Evolutionary conservation across 2,113 vertebrate species (phyloP).

Genomic region (Acanthisitta chloris): DNA sequence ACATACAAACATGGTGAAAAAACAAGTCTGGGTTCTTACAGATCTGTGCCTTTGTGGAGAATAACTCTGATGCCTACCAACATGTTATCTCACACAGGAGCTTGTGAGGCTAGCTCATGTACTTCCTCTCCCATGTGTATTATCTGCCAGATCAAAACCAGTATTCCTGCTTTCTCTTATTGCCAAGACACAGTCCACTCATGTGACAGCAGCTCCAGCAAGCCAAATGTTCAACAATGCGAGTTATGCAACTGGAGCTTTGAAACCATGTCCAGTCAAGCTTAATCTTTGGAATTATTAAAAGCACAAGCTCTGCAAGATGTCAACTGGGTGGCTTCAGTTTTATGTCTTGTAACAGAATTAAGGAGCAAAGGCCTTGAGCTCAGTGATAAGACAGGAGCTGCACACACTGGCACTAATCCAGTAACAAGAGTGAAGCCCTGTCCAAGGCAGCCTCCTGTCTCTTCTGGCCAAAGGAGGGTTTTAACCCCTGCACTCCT

Average conservation of each 20-base stretch:
- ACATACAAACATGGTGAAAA: background rate
- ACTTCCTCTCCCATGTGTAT: background rate
- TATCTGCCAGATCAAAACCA: background rate
- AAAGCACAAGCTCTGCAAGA: background rate
- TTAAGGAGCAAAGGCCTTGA: background rate
- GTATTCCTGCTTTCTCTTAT: background rate
- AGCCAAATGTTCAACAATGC: background rate
- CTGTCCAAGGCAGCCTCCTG: background rate
- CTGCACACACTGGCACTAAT: rapidly evolving
- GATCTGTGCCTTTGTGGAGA: background rate
- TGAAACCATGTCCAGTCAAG: background rate
- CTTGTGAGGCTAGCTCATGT: background rate
- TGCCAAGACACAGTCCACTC: background rate
- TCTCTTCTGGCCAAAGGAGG: background rate
- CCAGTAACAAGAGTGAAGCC: background rate
- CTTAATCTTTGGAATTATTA: background rate
- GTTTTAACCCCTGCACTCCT: background rate
- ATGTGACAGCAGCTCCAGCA: rapidly evolving
- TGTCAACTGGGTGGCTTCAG: background rate
- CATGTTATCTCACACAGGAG: background rate
- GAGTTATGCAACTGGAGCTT: background rate
- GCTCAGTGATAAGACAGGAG: background rate
- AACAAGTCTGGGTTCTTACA: background rate
- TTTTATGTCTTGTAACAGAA: background rate
- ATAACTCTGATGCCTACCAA: background rate